Evolutionary conservation across 2,113 vertebrate species (phyloP).

Genomic region (Sakesphorus luctuosus): DNA sequence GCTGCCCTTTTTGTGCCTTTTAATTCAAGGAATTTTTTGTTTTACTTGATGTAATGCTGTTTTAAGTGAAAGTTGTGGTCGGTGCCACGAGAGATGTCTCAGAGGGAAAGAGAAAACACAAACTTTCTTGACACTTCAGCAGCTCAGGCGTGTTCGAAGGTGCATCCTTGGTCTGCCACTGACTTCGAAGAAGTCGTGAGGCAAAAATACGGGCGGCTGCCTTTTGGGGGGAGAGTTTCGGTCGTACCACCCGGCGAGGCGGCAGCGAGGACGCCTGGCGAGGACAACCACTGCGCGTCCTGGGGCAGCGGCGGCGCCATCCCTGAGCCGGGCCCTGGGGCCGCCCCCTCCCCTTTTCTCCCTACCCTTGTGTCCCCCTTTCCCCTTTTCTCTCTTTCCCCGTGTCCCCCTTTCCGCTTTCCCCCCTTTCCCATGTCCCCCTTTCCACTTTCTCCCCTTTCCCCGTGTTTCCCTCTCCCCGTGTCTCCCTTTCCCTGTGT

Average conservation of each 20-base stretch:
- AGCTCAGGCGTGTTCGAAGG: fast-evolving
- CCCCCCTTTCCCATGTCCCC: too few species aligned
- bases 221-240: not conserved
- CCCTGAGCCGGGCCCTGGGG: not conserved
- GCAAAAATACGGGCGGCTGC: fast-evolving
- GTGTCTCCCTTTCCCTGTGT: too few species aligned
- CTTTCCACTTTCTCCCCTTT: too few species aligned
- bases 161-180: not conserved
- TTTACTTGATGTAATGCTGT: not conserved
- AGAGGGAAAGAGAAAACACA: not conserved
- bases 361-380: too few species aligned
- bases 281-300: not conserved
- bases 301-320: not conserved
- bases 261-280: not conserved
- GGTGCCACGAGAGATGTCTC: not conserved
- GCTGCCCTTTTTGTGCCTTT: not conserved
- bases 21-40: not conserved
- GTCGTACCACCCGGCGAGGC: not conserved
- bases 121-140: not conserved
- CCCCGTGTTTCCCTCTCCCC: too few species aligned
- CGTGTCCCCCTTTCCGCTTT: too few species aligned
- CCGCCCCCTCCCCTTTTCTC: not conserved
- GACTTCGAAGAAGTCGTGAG: fast-evolving
- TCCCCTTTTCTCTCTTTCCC: too few species aligned
- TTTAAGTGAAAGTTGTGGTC: not conserved